A percentile compares a stretch with the other conserved stretches of the same genome.
Evolutionary conservation across 1,140 invertebrate species (phyloP).

Genomic region (Magallana ariakensis): DNA sequence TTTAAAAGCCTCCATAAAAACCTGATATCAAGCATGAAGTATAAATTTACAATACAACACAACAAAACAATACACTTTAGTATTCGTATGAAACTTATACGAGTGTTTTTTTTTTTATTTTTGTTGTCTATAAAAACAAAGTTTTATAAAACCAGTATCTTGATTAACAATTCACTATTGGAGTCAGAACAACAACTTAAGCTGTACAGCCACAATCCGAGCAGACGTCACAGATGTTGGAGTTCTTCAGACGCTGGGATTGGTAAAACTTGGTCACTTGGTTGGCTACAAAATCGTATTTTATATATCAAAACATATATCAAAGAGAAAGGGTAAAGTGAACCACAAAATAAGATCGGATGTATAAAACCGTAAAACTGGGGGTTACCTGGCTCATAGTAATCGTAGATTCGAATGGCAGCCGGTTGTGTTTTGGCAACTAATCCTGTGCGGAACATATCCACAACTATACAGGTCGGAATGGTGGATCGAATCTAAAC

Average conservation of each 20-base stretch:
- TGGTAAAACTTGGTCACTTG: constrained; percentile 69
- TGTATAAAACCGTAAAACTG: too few relatives aligned
- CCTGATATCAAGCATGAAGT: too few relatives aligned
- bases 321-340: not conserved
- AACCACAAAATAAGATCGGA: too few relatives aligned
- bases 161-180: too few relatives aligned
- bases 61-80: too few relatives aligned
- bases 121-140: too few relatives aligned
- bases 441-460: constrained; percentile 90
- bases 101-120: too few relatives aligned
- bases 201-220: constrained; percentile 56
- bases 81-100: too few relatives aligned
- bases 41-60: too few relatives aligned
- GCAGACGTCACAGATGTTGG: constrained; percentile 68
- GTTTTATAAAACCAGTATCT: too few relatives aligned
- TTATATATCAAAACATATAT: constrained; percentile 21
- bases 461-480: constrained; percentile 91
- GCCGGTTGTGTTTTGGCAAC: constrained; percentile 93
- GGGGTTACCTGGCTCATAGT: constrained; percentile 91
- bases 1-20: too few relatives aligned
- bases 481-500: constrained; percentile 85
- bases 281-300: constrained; percentile 58
- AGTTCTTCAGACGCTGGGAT: constrained; percentile 63
- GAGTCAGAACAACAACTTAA: too few relatives aligned
- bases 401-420: constrained; percentile 93